Evolutionary conservation across 92 coral and sea anemone genomes (phyloP), one percentile per base, ranked within the genome.

Genomic region (Pocillopora grandis): DNA sequence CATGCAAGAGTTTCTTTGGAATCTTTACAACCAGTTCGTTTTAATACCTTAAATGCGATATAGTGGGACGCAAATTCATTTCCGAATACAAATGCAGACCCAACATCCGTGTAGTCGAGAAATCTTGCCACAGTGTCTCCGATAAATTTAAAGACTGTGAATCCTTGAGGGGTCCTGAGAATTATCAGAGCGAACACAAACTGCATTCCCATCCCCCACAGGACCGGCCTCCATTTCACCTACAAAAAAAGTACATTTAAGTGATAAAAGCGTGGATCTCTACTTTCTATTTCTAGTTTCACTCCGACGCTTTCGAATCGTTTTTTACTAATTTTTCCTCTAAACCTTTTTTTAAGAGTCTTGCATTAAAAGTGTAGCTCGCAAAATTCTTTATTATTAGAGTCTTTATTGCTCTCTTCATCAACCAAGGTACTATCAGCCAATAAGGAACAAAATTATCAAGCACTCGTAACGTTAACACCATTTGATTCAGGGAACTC

Each of bases 61-160:
- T 78, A 92, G 84, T 92, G 98, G 2, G 48, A 77, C 68, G 66
- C 59, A 77, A 87, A 96, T 3, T 55, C 48, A 0, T 89, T 76
- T 49, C 99, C 99, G 91, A 96, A 96, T 13, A 96, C 98, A 88
- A 96, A 96, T 62, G 63, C 75, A 11, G 99, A 90, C 13, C 99
- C 99, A 66, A 77, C 86, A 77, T 96, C 92, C 18, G 96, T 89
- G 82, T 89, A 96, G 37, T 89, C 96, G 57, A 96, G 89, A 83
- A 96, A 96, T 14, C 77, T 49, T 18, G 93, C 90, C 9, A 96
- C 78, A 37, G 84, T 87, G 72, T 87, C 92, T 14, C 99, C 99
- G 37, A 96, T 42, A 60, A 96, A 87, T 71, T 96, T 91, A 84
- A 96, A 96, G 33, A 91, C 84, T 80, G 86, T 66, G 56, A 84